Conservation (phyloP, 2,113 vertebrate species). For the Arothron firmamentum region DNA sequence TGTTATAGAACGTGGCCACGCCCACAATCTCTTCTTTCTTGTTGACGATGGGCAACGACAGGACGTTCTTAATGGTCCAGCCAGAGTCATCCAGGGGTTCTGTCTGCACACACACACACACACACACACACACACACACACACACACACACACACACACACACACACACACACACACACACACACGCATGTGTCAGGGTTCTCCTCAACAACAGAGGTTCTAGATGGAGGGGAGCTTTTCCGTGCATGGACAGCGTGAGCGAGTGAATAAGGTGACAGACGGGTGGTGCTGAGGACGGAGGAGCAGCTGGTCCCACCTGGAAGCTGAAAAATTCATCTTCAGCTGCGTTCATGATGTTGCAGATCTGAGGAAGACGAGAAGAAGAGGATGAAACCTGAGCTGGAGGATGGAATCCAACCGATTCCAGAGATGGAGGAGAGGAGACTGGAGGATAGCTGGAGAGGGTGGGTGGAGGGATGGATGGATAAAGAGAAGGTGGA, state of each 20-base stretch:
- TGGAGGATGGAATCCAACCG: no score
- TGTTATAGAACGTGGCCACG: slow-evolving; percentile 95
- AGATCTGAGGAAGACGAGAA: slow-evolving; percentile 52
- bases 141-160: slow-evolving; percentile 11
- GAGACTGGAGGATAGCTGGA: background rate
- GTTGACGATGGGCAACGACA: slow-evolving; percentile 96
- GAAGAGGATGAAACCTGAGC: background rate
- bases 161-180: background rate
- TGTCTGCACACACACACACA: slow-evolving; percentile 67
- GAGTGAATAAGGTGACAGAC: no score
- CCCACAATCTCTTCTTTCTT: slow-evolving; percentile 98
- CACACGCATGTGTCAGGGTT: no score
- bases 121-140: background rate
- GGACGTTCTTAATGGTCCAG: slow-evolving; percentile 90
- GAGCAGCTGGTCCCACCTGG: slow-evolving; percentile 48
- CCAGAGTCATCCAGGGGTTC: slow-evolving; percentile 88
- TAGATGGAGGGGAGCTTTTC: no score
- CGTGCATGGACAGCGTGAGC: no score
- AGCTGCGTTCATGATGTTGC: slow-evolving; percentile 69
- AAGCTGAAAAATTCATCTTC: slow-evolving; percentile 64
- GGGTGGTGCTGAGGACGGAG: no score
- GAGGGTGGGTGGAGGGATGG: slow-evolving; percentile 18
- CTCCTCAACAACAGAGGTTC: no score
- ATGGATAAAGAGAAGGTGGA: no score
- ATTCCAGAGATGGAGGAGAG: background rate